A percentile compares a stretch with the other conserved stretches of the same genome.
Evolutionary conservation across 2,888 invertebrate genomes (phyloP).

Genomic region (Diarsia rubi): DNA sequence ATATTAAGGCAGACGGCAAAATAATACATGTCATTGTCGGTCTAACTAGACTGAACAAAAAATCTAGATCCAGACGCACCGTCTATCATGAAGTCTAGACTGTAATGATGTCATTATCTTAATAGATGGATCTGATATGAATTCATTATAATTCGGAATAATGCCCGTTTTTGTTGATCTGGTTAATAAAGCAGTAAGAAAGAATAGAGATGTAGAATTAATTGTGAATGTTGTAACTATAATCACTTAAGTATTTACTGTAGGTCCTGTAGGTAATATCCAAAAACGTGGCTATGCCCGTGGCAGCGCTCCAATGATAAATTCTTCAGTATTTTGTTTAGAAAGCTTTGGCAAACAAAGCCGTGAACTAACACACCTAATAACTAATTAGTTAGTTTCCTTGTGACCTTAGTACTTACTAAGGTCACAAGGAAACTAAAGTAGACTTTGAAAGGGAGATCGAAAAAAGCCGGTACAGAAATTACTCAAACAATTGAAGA

Average conservation of each 20-base stretch:
- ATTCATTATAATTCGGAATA: conserved; percentile 18
- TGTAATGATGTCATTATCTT: conserved; percentile 52
- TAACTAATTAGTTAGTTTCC: no score
- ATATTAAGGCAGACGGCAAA: not conserved
- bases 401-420: no score
- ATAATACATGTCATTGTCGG: conserved; percentile 25
- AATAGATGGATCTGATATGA: conserved; percentile 27
- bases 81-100: conserved; percentile 54
- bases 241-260: not conserved
- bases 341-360: not conserved
- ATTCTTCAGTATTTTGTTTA: not conserved
- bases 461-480: not conserved
- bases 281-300: not conserved
- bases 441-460: not conserved
- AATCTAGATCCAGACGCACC: conserved; percentile 46
- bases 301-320: not conserved
- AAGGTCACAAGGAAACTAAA: not conserved
- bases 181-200: not conserved
- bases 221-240: not conserved
- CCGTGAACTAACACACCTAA: not conserved
- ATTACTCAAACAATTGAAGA: not conserved
- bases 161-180: conserved; percentile 22
- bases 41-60: conserved; percentile 37
- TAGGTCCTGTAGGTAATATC: not conserved
- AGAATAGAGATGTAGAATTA: not conserved